A percentile compares a stretch with the other conserved stretches of the same genome.
Conservation (phyloP, 2,888 invertebrate genomes). For the Zele albiditarsus region DNA sequence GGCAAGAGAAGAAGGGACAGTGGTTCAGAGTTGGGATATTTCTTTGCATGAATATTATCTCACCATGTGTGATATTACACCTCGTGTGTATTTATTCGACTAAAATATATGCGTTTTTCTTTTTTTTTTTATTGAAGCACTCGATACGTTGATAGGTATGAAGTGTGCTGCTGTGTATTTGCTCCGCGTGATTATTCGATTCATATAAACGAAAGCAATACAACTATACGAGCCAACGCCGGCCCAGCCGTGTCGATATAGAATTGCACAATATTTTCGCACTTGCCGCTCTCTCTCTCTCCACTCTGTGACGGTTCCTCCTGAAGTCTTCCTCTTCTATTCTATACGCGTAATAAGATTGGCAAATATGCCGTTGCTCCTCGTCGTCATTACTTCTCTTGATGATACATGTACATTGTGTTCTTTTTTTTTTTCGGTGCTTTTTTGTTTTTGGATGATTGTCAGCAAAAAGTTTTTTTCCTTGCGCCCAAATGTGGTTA, state of each 20-base stretch:
- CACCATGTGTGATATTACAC: neutral
- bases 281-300: slow-evolving; percentile 20
- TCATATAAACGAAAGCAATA: slow-evolving; percentile 4
- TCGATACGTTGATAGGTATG: neutral
- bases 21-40: neutral
- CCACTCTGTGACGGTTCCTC: slow-evolving; percentile 1
- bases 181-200: slow-evolving; percentile 7
- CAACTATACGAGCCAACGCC: slow-evolving; percentile 13
- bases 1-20: neutral
- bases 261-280: slow-evolving; percentile 37
- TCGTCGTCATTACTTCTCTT: too few species aligned
- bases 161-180: neutral
- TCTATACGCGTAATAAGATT: neutral
- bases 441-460: neutral
- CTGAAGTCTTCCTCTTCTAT: slow-evolving; percentile 35
- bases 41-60: neutral
- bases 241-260: slow-evolving; percentile 16
- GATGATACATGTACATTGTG: neutral
- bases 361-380: too few species aligned
- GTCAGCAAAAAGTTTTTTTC: neutral
- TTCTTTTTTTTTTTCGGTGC: neutral
- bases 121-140: slow-evolving; percentile 11
- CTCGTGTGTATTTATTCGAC: neutral
- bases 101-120: neutral
- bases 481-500: neutral